A percentile compares a stretch with the other conserved stretches of the same genome.
Conservation (phyloP, 1,140 invertebrate species). For the Aphelenchoides besseyi region DNA sequence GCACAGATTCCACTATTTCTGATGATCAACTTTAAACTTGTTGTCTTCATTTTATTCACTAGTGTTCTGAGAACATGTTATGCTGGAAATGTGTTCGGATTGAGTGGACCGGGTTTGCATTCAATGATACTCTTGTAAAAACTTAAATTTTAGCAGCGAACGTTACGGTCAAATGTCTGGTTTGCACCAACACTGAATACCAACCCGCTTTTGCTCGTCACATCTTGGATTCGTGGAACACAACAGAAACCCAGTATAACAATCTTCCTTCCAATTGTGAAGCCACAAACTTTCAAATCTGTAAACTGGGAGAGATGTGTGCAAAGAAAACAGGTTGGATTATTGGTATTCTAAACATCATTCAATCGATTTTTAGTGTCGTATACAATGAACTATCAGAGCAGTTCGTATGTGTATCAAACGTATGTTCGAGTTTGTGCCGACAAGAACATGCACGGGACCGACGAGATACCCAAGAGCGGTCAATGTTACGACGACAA, state of each 20-base stretch:
- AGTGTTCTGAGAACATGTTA: neutral
- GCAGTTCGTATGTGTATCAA: neutral
- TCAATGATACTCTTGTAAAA: neutral
- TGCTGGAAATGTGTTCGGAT: neutral
- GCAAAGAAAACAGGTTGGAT: neutral
- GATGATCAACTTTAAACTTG: neutral
- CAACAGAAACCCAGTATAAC: neutral
- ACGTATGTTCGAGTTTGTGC: neutral
- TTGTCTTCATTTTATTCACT: constrained; percentile 1
- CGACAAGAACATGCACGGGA: constrained; percentile 10
- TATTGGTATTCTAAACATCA: neutral
- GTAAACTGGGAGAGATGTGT: neutral
- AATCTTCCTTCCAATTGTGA: neutral
- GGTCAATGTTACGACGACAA: constrained; percentile 5
- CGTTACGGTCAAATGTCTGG: neutral
- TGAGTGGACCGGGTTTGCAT: neutral
- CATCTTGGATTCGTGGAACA: neutral
- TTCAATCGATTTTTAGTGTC: neutral
- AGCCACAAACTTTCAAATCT: neutral
- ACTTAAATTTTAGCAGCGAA: neutral
- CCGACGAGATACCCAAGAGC: neutral
- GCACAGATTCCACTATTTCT: too few species aligned
- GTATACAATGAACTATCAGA: neutral
- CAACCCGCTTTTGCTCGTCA: neutral
- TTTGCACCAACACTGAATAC: neutral